Evolutionary conservation across 1,140 invertebrate species (phyloP).

Genomic region (Eubasilissa regina): DNA sequence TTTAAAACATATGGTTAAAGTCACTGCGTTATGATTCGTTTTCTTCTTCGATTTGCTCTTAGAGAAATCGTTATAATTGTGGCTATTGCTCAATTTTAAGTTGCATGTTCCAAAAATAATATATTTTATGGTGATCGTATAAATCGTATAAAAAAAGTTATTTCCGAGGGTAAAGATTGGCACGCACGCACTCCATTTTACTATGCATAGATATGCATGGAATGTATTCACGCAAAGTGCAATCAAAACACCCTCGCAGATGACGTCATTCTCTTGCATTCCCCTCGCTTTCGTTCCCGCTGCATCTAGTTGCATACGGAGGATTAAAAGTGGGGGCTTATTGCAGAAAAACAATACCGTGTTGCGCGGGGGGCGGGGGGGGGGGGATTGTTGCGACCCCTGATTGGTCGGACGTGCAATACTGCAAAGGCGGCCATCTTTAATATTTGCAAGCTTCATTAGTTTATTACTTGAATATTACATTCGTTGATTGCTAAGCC

Average conservation of each 20-base stretch:
- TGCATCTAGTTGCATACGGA: conserved; percentile 21
- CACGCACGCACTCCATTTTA: not conserved
- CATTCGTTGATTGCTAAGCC: not conserved
- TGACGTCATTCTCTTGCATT: conserved; percentile 2
- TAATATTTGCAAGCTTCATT: not conserved
- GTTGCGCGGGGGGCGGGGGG: not conserved
- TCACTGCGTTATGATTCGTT: no score
- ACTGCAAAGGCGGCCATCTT: conserved; percentile 13
- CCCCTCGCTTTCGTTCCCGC: not conserved
- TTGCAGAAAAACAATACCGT: conserved; percentile 36
- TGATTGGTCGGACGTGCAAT: conserved; percentile 28
- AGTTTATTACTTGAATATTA: conserved; percentile 15
- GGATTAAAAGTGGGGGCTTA: conserved; percentile 34
- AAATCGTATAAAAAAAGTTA: no score
- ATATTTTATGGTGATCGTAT: no score
- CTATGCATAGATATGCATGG: conserved; percentile 12
- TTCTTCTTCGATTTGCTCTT: no score
- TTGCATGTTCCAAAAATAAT: no score
- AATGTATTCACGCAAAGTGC: conserved; percentile 35
- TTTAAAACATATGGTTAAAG: no score
- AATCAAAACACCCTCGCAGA: conserved; percentile 37
- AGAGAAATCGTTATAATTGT: no score
- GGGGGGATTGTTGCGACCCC: not conserved
- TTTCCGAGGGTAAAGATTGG: no score
- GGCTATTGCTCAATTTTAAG: no score